Evolutionary conservation across 2,888 invertebrate genomes (phyloP), one percentile per base, ranked within the genome.

Genomic region (Lydus trimaculatus): DNA sequence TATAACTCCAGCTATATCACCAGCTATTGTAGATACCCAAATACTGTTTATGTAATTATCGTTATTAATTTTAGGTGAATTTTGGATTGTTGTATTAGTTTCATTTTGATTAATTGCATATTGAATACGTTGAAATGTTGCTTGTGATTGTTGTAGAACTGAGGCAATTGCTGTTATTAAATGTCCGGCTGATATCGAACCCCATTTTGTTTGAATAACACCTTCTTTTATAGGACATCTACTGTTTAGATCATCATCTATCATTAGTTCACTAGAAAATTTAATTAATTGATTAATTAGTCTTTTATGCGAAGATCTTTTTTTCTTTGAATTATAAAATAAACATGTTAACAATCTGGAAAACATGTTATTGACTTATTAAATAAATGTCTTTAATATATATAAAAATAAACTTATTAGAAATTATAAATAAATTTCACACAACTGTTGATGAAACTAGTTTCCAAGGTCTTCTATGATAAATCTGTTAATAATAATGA

Each of bases 1-100:
- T 5, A 90, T 87, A 63, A 91, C 88, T 83, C 92, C 92, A 6
- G 91, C 91, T 73, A 92, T 82, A 80, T 92, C 92, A 61, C 91
- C 91, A 88, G 82, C 84, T 82, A 83, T 73, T 31, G 91, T 90
- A 13, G 91, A 88, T 13, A 89, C 87, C 88, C 89, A 90, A 59
- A 89, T 80, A 75, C 90, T 91, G 73, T 89, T 88, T 52, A 73
- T 74, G 31, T 73, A 63, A 33, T 59, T 63, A 60, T 70, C 63
- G 67, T 73, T 73, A 65, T 56, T 58, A 28, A 58, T 64, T 48
- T 39, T 20, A 58, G 3, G 72, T 64, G 67, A 63, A 64, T 58
- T 56, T 66, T 23, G 36, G 58, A 48, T 63, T 58, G 43, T 72
- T 65, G 64, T 63, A 56, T 68, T 71, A n/a, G 70, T 74, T 61